A percentile compares a stretch with the other conserved stretches of the same genome.
Conservation (phyloP, 2,888 invertebrate species). For the Alloplasta piceator region DNA sequence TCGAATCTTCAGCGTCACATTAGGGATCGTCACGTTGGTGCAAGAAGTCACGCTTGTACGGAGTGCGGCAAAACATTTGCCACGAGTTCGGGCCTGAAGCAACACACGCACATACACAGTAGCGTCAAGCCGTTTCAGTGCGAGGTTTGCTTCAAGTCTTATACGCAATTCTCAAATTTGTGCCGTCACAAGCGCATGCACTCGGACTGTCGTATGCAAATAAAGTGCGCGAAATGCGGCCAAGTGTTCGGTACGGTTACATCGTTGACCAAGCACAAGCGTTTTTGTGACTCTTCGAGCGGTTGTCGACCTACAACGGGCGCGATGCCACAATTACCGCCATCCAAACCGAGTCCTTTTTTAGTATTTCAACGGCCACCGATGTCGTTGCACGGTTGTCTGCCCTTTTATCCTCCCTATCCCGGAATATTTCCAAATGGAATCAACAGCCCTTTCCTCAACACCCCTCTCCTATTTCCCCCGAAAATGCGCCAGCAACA, state of each 20-base stretch:
- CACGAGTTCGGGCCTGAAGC: constrained; percentile 98
- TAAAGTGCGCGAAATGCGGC: constrained; percentile 97
- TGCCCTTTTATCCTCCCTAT: constrained; percentile 87
- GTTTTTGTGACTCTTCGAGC: constrained; percentile 93
- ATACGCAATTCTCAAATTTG: constrained; percentile 99
- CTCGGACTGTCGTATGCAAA: constrained; percentile 95
- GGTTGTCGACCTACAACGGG: constrained; percentile 73
- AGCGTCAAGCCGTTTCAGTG: constrained; percentile 99
- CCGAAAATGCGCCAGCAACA: constrained; percentile 84
- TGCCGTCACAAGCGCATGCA: constrained; percentile 99
- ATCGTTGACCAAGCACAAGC: constrained; percentile 96
- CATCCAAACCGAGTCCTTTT: constrained; percentile 84
- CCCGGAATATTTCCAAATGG: constrained; percentile 85
- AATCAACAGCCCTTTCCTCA: constrained; percentile 84
- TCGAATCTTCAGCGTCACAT: constrained; percentile 98
- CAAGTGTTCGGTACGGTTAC: constrained; percentile 96
- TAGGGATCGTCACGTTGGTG: constrained; percentile 97
- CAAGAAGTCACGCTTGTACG: constrained; percentile 97
- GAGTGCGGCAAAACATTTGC: constrained; percentile 99
- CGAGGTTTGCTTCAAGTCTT: constrained; percentile 98
- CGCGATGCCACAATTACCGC: constrained; percentile 78
- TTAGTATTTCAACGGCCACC: constrained; percentile 89
- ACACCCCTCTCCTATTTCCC: constrained; percentile 88
- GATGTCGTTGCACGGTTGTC: constrained; percentile 82
- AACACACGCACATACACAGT: constrained; percentile 99